phyloP scores from a whole-genome alignment of 1,140 invertebrate genomes.

The Pomacea maculata region DNA sequence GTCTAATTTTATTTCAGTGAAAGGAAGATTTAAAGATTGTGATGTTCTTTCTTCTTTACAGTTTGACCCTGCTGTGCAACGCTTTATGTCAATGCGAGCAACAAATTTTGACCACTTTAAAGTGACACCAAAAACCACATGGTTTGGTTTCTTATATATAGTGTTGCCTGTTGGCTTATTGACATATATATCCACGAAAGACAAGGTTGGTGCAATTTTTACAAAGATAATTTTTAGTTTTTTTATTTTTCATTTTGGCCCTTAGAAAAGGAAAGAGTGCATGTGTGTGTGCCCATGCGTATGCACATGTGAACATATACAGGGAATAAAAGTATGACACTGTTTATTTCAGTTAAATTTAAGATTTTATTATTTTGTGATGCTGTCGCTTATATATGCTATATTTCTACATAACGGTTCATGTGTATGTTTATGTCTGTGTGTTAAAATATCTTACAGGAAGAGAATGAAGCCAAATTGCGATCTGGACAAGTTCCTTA shows the following conservation, averaged over 20 bases:
- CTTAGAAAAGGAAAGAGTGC: background rate
- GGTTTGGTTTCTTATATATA: slow-evolving; percentile 64
- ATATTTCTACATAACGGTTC: too few relatives aligned
- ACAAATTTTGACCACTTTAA: slow-evolving; percentile 75
- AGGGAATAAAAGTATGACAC: background rate
- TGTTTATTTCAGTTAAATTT: background rate
- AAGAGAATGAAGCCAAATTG: slow-evolving; percentile 15
- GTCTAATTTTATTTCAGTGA: too few relatives aligned
- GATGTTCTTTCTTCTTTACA: slow-evolving; percentile 64
- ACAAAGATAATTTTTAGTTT: background rate
- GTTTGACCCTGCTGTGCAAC: slow-evolving; percentile 80
- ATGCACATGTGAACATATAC: background rate
- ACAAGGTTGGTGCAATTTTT: background rate
- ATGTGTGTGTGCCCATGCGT: background rate
- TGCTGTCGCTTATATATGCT: background rate
- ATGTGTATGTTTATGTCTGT: background rate
- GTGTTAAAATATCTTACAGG: slow-evolving; percentile 15
- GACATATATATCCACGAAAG: slow-evolving; percentile 1
- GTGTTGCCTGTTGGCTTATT: slow-evolving; percentile 9
- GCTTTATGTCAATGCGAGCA: slow-evolving; percentile 75
- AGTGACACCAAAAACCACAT: slow-evolving; percentile 71
- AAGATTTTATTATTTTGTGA: background rate
- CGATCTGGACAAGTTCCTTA: slow-evolving; percentile 26
- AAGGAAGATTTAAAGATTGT: too few relatives aligned
- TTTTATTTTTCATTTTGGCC: background rate